Conservation (phyloP, 2,888 invertebrate genomes). For the Nebria brevicollis region DNA sequence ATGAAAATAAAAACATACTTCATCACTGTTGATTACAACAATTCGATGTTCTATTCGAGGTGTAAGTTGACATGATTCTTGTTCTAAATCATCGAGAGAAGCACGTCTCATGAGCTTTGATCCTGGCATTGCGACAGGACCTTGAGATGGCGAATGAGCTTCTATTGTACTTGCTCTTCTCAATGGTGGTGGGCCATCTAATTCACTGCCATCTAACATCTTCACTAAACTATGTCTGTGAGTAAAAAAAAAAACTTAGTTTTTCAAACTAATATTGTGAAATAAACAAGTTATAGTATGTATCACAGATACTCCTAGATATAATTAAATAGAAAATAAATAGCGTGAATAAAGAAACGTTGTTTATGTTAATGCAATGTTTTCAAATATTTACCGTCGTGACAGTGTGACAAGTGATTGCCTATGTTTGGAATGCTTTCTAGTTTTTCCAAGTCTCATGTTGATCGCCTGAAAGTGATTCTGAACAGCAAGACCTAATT, state of each 20-base stretch:
- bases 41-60: constrained; percentile 87
- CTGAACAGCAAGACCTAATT: constrained; percentile 84
- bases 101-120: constrained; percentile 75
- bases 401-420: constrained; percentile 88
- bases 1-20: constrained; percentile 66
- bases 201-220: constrained; percentile 75
- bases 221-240: constrained; percentile 80
- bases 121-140: constrained; percentile 53
- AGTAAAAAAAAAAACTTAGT: constrained; percentile 30
- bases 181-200: constrained; percentile 78
- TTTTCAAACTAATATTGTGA: too few relatives aligned
- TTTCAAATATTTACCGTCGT: constrained; percentile 66
- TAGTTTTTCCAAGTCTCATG: constrained; percentile 77
- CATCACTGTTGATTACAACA: constrained; percentile 75
- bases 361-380: neutral
- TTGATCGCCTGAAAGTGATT: constrained; percentile 91
- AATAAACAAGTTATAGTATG: too few relatives aligned
- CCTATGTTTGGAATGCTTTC: constrained; percentile 80
- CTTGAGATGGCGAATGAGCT: constrained; percentile 52
- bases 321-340: neutral
- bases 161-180: constrained; percentile 65
- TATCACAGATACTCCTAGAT: neutral
- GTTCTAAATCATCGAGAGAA: constrained; percentile 83
- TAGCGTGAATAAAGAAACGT: neutral
- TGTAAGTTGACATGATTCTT: constrained; percentile 81